Evolutionary conservation across 2,888 invertebrate genomes (phyloP), one percentile per base, ranked within the genome.

Genomic region (Alentia gelatinosa): DNA sequence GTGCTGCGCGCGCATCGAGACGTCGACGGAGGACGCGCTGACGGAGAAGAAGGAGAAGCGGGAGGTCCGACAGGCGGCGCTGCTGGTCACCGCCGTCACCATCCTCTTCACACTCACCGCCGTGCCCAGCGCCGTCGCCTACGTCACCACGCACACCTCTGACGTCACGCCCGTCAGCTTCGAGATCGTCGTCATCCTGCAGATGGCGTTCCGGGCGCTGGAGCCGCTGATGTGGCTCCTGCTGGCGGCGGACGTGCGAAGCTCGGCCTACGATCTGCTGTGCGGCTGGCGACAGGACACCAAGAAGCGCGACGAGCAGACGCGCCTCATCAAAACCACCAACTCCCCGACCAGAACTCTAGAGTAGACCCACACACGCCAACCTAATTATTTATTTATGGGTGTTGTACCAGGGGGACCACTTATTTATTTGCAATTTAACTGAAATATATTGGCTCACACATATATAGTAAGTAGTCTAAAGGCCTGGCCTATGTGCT

Each of bases 41-140:
- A 47, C 42, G 26, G 86, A 86, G 23, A 86, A 86, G 86, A 86
- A 86, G 47, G 86, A 86, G 86, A 86, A 86, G 86, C 19, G 30
- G 26, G 42, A 42, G 1, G 86, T 86, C 3, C 42, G 30, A 26
- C 86, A 86, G 33, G 86, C 86, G 7, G 47, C 86, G 0, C 30
- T 86, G 19, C 50, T 86, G 26, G 30, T 86, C 42, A 47, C 86
- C 19, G 30, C 12, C 30, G 35, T 86, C n/a, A 47, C 86, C 26
- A 50, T 86, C 30, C 9, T 86, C 30, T 86, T 86, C 47, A 86
- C 86, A n/a, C 47, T 86, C 12, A 30, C 50, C 30, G 86, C 86
- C 42, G 33, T 86, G 9, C 86, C 86, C 19, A 86, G 47, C 30
- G 86, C 86, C 26, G 47, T 86, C 30, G 86, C 86, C 42, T 86